Conservation (phyloP, 2,797 vertebrate species). For the Limosa lapponica region DNA sequence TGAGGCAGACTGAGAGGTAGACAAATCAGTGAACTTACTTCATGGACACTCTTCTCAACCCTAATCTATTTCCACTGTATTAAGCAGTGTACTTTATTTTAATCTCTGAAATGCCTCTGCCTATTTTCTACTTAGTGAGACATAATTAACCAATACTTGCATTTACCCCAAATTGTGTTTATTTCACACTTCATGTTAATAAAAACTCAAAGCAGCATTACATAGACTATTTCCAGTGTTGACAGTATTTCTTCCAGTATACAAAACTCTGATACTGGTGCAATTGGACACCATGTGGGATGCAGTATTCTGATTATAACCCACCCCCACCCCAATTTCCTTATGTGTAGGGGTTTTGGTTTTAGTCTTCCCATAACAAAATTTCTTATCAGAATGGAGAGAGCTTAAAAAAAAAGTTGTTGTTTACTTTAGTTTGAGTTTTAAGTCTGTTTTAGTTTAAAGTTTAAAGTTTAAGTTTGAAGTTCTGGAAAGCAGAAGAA, state of each 20-base stretch:
- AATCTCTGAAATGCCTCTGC: background rate
- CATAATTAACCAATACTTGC: background rate
- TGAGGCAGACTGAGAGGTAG: background rate
- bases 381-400: background rate
- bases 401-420: background rate
- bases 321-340: background rate
- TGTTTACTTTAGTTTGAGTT: background rate
- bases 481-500: background rate
- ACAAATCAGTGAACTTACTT: background rate
- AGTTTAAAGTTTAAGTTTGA: no score
- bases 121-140: background rate
- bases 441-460: background rate
- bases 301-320: background rate
- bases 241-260: background rate
- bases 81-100: background rate
- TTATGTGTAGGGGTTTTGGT: background rate
- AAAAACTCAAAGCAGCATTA: background rate
- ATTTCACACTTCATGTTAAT: background rate
- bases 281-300: background rate
- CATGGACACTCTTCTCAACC: background rate
- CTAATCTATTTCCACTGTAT: background rate
- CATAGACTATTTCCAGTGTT: background rate
- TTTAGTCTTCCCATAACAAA: background rate
- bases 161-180: background rate
- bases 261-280: background rate